Evolutionary conservation across 1,140 invertebrate species (phyloP), one percentile per base, ranked within the genome.

Genomic region (Drosophila arizonae): DNA sequence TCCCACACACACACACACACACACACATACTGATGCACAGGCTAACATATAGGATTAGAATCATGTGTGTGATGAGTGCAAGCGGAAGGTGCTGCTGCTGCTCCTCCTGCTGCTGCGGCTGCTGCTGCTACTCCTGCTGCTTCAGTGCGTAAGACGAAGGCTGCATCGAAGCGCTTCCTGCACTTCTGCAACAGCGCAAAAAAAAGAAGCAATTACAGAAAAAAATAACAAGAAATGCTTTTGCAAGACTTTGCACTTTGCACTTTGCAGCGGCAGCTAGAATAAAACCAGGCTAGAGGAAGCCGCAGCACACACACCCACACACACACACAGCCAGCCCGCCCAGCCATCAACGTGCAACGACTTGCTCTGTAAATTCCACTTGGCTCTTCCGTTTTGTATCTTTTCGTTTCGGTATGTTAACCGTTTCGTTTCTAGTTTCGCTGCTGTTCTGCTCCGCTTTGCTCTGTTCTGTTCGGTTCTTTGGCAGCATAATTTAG

Each of bases 171-270:
- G 33, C 52, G 45, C 63, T 55, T 64, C 57, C 63, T 52, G 62
- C 63, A 30, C 58, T 57, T 57, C 64, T 46, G 36, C 11, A 58
- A 26, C 61, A 87, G 75, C 33, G 2, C 21, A 24, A 36, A 36
- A 87, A 15, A 70, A 86, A 72, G 30, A 50, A 75, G 81, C 81
- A 86, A 86, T 86, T 86, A 86, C 68, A 87, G 75, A 36, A 36
- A 87, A 15, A 67, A 86, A 72, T 26, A 50, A 75, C 0, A 39
- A 39, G 28, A 30, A 30, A 30, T 6, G 6, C 6, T 78, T 87
- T 86, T 79, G 75, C 61, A 55, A 61, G 58, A 54, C 56, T 68
- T 39, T 39, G 36, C 36, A 39, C 36, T 39, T 39, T 28, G 63
- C 55, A 75, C 28, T 57, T 61, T 55, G 55, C 28, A 69, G 64